Conservation (phyloP, 2,888 invertebrate species). For the Polia nebulosa region DNA sequence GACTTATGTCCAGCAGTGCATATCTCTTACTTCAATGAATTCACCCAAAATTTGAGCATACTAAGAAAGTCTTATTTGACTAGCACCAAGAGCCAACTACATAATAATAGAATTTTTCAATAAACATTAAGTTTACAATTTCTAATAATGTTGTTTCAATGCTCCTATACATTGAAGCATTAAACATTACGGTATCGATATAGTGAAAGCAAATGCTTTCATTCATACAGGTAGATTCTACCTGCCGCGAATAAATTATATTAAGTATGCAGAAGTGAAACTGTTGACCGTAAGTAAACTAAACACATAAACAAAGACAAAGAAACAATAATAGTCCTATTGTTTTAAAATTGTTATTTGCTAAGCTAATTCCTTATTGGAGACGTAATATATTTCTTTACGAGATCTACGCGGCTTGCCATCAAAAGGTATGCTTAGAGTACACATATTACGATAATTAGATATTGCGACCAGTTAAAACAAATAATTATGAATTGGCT, state of each 20-base stretch:
- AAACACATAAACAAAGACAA: slow-evolving; percentile 27
- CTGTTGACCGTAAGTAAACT: neutral
- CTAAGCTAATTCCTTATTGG: neutral
- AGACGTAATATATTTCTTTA: neutral
- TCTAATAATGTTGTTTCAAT: neutral
- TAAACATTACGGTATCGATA: slow-evolving; percentile 3
- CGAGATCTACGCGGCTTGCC: neutral
- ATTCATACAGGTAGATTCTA: slow-evolving; percentile 23
- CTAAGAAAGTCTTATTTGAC: neutral
- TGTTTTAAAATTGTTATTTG: slow-evolving; percentile 16
- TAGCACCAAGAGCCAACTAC: neutral
- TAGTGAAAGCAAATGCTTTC: slow-evolving; percentile 49
- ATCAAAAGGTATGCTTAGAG: neutral
- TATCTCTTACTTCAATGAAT: neutral
- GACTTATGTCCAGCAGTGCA: neutral
- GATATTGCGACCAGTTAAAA: neutral
- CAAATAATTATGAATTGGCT: neutral
- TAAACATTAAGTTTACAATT: neutral
- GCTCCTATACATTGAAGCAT: neutral
- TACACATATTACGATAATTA: neutral
- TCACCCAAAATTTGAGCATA: neutral
- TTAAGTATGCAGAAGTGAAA: slow-evolving; percentile 36
- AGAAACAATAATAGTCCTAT: slow-evolving; percentile 32
- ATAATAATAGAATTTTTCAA: neutral
- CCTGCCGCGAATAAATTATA: slow-evolving; percentile 42